Conservation (phyloP, 2,797 vertebrate species). For the Onychomys leucogaster region DNA sequence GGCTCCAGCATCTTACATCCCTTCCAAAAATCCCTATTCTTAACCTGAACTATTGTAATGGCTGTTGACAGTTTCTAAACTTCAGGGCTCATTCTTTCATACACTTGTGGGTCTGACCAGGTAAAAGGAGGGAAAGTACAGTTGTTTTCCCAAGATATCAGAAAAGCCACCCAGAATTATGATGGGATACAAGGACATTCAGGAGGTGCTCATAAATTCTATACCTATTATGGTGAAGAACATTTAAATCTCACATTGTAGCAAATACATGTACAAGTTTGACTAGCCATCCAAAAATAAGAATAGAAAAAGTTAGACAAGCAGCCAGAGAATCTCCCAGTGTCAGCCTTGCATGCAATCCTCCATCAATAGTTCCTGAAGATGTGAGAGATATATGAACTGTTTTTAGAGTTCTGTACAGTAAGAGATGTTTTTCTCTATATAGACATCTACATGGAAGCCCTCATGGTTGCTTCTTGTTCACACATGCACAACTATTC, state of each 20-base stretch:
- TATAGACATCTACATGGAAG: slow-evolving; percentile 14
- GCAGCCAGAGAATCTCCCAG: background rate
- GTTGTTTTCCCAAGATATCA: slow-evolving; percentile 23
- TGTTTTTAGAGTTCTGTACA: background rate
- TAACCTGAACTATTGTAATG: background rate
- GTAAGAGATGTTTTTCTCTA: background rate
- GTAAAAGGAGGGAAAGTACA: background rate
- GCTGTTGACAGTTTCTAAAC: background rate
- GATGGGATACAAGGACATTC: slow-evolving; percentile 21
- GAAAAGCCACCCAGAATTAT: slow-evolving; percentile 33
- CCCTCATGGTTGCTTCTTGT: slow-evolving; percentile 45
- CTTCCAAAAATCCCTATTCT: background rate
- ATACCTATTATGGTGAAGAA: background rate
- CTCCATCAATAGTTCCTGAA: background rate
- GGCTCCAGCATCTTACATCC: background rate
- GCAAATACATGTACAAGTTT: background rate
- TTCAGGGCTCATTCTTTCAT: background rate
- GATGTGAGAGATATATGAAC: background rate
- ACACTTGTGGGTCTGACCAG: slow-evolving; percentile 4
- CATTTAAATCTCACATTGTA: background rate
- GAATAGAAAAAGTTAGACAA: slow-evolving; percentile 40
- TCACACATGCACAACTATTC: background rate
- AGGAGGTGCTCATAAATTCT: background rate
- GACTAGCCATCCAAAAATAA: background rate
- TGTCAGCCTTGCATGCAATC: background rate